Evolutionary conservation across 2,888 invertebrate genomes (phyloP), one percentile per base, ranked within the genome.

Genomic region (Dione vanillae): DNA sequence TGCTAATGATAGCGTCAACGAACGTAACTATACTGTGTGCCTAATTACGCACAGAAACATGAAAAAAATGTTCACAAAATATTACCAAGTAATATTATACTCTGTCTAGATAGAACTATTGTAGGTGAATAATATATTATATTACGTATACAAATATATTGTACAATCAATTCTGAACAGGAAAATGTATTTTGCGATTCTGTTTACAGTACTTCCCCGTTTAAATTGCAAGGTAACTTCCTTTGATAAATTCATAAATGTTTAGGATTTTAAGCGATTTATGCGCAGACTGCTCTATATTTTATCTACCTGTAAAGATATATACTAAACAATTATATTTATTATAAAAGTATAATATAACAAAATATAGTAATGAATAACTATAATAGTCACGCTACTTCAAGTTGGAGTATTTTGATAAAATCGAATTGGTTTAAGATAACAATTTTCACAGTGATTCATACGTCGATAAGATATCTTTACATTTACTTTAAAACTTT

Each of bases 311-410:
- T 56, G 16, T 49, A 11, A 11, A 11, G 11, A 49, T 49, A 49
- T 19, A 19, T 9, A 19, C 14, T 1, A n/a, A 56, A n/a, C 16
- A 20, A 16, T 6, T 37, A 11, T 56, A 56, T 37, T 16, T 6
- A 56, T 56, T 40, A 56, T 56, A 14, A 35, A 35, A 64, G 10
- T 37, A 47, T 64, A 37, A 49, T 64, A 11, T 37, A n/a, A n/a
- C 16, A 62, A 16, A 35, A 12, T 37, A 2, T 37, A 1, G 7
- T 2, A 40, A 64, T 40, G 51, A 19, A 35, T 8, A 35, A 16
- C 35, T 58, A 52, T 16, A 9, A 67, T 51, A 54, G 72, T 84
- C 84, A 78, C 76, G 78, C 77, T 80, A 83, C 84, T 85, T 79
- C 54, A 74, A 35, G 41, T 37, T 74, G 66, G 67, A 75, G 74